Evolutionary conservation across 2,113 vertebrate genomes (phyloP), one percentile per base, ranked within the genome.

Genomic region (Zosterops japonicus): DNA sequence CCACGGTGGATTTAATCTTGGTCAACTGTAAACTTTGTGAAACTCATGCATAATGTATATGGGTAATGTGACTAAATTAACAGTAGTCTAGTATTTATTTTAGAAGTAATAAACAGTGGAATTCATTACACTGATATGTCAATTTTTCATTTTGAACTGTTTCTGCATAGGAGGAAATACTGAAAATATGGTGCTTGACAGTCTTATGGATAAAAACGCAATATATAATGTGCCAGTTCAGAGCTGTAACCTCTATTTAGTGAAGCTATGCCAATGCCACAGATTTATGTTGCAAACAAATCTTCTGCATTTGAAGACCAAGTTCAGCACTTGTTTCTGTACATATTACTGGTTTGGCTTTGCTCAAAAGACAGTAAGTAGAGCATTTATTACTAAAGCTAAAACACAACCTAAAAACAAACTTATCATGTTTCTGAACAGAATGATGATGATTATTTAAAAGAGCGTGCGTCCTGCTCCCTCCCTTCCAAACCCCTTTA

Each of bases 251-350:
- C 41, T 91, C 41, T 57, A 1, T 91, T 83, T 94, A 76, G 75
- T 69, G 49, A 95, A 89, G 23, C 36, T 72, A 14, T 94, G 78
- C 23, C 89, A 70, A 7, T 42, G 50, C 59, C 89, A 42, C 60
- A 92, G 80, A 92, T 96, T 93, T 85, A 72, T 77, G 49, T 82
- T 89, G 57, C 81, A 87, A 84, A 93, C 74, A 95, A 89, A 93
- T 95, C 81, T 47, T 89, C 21, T 41, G 36, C 56, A 21, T 92
- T 89, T 83, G 53, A 91, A 67, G 72, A 78, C 28, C 15, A 70
- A 81, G 46, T 75, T 79, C 83, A 94, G 29, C 53, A 39, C 35
- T 60, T 79, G 47, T 25, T 92, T 91, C 36, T 4, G 27, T 83
- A 31, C 36, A 11, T 90, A 55, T 63, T 77, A 20, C 44, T 69